Conservation (phyloP, 2,888 invertebrate species). For the Holacanthella duospinosa region DNA sequence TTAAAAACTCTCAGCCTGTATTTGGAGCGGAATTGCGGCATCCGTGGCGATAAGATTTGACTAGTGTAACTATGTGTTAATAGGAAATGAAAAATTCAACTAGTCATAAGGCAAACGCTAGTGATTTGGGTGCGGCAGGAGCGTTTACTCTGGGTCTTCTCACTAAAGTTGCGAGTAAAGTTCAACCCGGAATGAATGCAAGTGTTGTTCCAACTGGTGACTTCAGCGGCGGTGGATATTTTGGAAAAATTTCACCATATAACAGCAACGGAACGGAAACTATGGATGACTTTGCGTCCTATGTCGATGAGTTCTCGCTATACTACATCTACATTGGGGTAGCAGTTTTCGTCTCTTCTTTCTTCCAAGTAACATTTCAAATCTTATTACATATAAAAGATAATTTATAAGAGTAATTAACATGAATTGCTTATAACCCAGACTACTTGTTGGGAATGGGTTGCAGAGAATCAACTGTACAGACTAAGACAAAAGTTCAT, state of each 20-base stretch:
- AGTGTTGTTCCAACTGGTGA: neutral
- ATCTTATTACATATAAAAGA: neutral
- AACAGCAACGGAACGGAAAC: neutral
- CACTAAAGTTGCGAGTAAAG: slow-evolving; percentile 1
- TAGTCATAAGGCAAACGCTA: neutral
- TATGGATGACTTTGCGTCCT: neutral
- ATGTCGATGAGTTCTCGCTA: neutral
- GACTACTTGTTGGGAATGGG: slow-evolving; percentile 5
- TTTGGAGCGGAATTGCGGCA: too few species aligned
- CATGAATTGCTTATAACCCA: neutral
- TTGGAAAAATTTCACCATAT: neutral
- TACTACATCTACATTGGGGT: neutral
- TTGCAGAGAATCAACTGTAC: slow-evolving; percentile 3
- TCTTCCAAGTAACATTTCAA: neutral
- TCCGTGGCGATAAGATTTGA: too few species aligned
- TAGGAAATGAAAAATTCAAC: neutral
- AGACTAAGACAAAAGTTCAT: slow-evolving; percentile 1
- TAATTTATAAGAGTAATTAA: neutral
- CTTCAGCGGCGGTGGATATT: neutral
- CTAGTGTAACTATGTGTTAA: too few species aligned
- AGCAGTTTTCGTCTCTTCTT: neutral
- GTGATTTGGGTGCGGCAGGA: neutral
- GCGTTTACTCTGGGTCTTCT: neutral
- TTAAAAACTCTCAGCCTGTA: too few species aligned
- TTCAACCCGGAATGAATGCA: neutral